A percentile compares a stretch with the other conserved stretches of the same genome.
Evolutionary conservation across 1,140 invertebrate species (phyloP).

Genomic region (Brachionus paranguensis): DNA sequence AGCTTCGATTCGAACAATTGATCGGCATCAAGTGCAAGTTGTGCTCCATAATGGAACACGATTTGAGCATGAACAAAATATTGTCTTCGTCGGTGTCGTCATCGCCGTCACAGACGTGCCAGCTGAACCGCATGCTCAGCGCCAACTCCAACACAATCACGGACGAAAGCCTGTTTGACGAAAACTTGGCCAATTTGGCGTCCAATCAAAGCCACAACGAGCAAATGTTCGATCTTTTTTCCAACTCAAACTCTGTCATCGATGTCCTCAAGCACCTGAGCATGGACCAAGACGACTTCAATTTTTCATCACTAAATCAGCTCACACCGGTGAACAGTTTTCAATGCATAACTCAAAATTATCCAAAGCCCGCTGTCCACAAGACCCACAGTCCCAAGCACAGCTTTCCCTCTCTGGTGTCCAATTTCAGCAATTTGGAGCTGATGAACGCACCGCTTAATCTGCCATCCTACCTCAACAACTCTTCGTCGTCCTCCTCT

Average conservation of each 20-base stretch:
- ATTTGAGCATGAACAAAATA: not conserved
- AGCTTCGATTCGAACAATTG: constrained; percentile 7
- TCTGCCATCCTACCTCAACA: not conserved
- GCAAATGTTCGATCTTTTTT: constrained; percentile 10
- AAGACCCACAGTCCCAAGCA: not conserved
- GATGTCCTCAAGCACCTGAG: constrained; percentile 27
- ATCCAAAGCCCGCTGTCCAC: not conserved
- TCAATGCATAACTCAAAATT: not conserved
- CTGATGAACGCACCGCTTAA: not conserved
- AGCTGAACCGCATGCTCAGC: not conserved
- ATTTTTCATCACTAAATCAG: not conserved
- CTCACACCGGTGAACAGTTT: not conserved
- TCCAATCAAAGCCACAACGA: not conserved
- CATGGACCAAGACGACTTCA: constrained; percentile 27
- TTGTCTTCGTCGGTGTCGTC: not conserved
- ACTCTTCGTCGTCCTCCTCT: not conserved
- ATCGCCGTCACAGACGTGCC: not conserved
- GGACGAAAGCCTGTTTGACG: not conserved
- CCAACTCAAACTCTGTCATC: constrained; percentile 16
- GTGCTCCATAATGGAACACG: not conserved
- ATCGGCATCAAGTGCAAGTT: not conserved
- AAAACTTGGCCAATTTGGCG: not conserved
- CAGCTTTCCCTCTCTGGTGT: not conserved
- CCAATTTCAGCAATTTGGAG: constrained; percentile 15
- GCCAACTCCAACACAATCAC: constrained; percentile 18